Conservation (phyloP, 2,797 vertebrate species). For the Lagocephalus sceleratus region DNA sequence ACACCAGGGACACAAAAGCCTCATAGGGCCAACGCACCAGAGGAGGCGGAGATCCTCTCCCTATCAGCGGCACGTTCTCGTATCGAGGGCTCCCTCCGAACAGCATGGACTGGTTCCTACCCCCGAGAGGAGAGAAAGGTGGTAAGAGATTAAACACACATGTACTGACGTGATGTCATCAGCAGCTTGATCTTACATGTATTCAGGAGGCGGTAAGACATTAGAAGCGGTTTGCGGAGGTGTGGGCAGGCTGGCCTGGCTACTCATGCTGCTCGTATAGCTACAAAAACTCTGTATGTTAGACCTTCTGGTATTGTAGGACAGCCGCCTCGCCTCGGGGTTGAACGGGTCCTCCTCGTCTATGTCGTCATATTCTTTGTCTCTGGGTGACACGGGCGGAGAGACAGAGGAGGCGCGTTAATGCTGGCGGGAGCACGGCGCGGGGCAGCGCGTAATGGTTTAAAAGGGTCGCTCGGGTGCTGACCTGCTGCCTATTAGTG, state of each 20-base stretch:
- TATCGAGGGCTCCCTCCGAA: constrained; percentile 94
- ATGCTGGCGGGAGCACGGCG: constrained; percentile 31
- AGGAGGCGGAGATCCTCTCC: constrained; percentile 92
- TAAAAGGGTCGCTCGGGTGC: constrained; percentile 37
- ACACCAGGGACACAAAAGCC: constrained; percentile 59
- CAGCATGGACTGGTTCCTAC: constrained; percentile 93
- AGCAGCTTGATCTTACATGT: constrained; percentile 82
- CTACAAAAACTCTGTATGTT: constrained; percentile 95
- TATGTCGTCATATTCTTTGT: constrained; percentile 89
- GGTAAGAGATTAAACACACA: constrained; percentile 27
- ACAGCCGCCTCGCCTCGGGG: constrained; percentile 82
- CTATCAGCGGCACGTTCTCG: constrained; percentile 93
- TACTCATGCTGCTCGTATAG: constrained; percentile 90
- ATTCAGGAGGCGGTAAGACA: constrained; percentile 83
- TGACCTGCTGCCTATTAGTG: constrained; percentile 81
- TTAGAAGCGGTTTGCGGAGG: constrained; percentile 81
- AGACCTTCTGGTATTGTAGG: constrained; percentile 80
- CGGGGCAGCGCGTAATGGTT: constrained; percentile 37
- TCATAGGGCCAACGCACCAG: constrained; percentile 82
- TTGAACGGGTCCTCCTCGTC: constrained; percentile 95
- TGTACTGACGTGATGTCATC: neutral
- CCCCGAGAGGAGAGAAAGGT: constrained; percentile 11
- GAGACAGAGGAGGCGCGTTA: constrained; percentile 29
- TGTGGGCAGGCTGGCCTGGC: constrained; percentile 88
- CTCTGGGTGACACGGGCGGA: constrained; percentile 65